These are phyloP conservation scores for Byasa hedistus DNA, from an alignment of 2,888 invertebrate genomes.

Conservation along the genomic window DNA sequence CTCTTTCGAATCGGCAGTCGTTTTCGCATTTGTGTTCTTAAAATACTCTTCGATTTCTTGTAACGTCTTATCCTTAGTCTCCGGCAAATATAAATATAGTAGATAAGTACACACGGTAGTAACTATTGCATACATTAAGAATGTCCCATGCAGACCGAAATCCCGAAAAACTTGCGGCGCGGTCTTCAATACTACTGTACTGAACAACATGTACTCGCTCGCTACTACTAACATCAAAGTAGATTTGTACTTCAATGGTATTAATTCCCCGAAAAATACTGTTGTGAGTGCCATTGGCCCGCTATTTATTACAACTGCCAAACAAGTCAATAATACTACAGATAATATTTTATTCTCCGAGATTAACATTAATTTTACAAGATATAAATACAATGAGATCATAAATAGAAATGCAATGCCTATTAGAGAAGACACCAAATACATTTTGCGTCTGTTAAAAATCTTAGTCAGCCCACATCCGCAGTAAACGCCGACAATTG, in stretches of 20 bases:
- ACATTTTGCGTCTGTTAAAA: slow-evolving; percentile 43
- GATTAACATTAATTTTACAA: slow-evolving; percentile 40
- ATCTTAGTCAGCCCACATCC: slow-evolving; percentile 20
- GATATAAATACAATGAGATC: slow-evolving; percentile 53
- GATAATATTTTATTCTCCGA: slow-evolving; percentile 40
- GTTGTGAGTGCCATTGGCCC: slow-evolving; percentile 47
- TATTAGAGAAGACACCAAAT: slow-evolving; percentile 38
- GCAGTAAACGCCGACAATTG: slow-evolving; percentile 13
- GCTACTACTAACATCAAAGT: slow-evolving; percentile 36
- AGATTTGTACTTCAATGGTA: slow-evolving; percentile 42
- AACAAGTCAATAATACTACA: slow-evolving; percentile 45
- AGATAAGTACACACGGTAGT: slow-evolving; percentile 40
- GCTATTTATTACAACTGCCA: slow-evolving; percentile 45
- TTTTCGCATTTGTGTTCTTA: background rate
- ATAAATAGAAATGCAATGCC: slow-evolving; percentile 39
- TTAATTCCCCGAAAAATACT: slow-evolving; percentile 44
- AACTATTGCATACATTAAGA: slow-evolving; percentile 44
- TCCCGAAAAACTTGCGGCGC: slow-evolving; percentile 41
- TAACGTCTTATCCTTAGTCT: slow-evolving; percentile 43
- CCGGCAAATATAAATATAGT: slow-evolving; percentile 44
- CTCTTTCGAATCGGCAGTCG: background rate
- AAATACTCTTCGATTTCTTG: slow-evolving; percentile 1
- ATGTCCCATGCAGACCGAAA: slow-evolving; percentile 42
- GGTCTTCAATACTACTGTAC: slow-evolving; percentile 40
- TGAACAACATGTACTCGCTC: slow-evolving; percentile 38